Percentiles rank a stretch among this genome's conserved stretches.
These are phyloP conservation scores for Pteromalus puparum DNA, from an alignment of 1,140 invertebrate species.

Conservation along the genomic window DNA sequence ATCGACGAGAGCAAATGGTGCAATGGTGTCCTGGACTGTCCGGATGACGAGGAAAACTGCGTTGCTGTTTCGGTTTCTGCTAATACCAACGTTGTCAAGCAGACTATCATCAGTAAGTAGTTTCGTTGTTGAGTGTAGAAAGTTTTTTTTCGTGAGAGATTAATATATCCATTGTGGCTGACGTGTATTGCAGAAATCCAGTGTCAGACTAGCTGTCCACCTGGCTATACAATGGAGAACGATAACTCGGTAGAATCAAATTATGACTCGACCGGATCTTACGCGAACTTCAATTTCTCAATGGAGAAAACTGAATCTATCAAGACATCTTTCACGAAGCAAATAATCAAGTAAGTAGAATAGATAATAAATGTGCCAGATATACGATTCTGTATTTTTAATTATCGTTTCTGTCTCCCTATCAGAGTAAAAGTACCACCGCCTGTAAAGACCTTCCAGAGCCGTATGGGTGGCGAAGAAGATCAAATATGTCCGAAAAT, in stretches of 20 bases:
- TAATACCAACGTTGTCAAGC: not conserved
- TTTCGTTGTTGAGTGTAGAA: not conserved
- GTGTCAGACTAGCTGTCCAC: slow-evolving; percentile 38
- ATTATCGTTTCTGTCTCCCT: not conserved
- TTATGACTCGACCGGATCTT: not conserved
- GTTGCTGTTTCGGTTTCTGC: slow-evolving; percentile 60
- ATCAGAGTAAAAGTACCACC: slow-evolving; percentile 25
- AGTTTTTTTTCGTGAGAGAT: not conserved
- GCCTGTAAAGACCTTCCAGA: not conserved
- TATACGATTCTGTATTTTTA: not conserved
- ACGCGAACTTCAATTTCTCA: not conserved
- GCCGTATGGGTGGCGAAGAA: slow-evolving; percentile 19
- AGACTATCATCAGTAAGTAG: slow-evolving; percentile 30
- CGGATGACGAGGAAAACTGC: slow-evolving; percentile 88
- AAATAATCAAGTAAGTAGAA: slow-evolving; percentile 2
- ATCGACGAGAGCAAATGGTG: slow-evolving; percentile 85
- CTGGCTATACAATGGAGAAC: slow-evolving; percentile 6
- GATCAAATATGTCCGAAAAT: slow-evolving; percentile 28
- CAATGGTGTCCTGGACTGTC: slow-evolving; percentile 88
- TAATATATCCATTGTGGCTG: not conserved
- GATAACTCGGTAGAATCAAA: slow-evolving; percentile 35
- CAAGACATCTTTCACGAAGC: slow-evolving; percentile 1
- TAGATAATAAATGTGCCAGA: too few species aligned
- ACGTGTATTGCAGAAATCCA: slow-evolving; percentile 6
- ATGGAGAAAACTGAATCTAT: slow-evolving; percentile 14